Percentiles rank a stretch among this genome's conserved stretches.
These are phyloP conservation scores for Lucifuga dentata DNA, from an alignment of 2,113 vertebrate genomes.

Conservation along the genomic window DNA sequence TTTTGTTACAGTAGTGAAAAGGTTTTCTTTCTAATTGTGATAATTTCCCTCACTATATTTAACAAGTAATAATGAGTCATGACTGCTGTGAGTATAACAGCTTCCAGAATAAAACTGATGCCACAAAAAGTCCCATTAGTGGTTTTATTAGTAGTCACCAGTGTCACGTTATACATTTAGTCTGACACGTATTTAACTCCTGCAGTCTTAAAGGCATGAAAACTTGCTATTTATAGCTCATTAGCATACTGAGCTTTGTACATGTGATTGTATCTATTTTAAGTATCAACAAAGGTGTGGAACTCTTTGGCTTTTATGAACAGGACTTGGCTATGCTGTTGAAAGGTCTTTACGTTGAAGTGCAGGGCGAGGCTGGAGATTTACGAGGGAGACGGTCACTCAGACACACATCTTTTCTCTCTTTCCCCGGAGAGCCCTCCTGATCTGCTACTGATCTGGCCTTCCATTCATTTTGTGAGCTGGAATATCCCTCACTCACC, in stretches of 20 bases:
- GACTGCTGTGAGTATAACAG: too few relatives aligned
- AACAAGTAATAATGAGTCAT: too few relatives aligned
- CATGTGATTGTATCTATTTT: background rate
- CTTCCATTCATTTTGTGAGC: slow-evolving; percentile 2
- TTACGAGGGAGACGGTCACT: background rate
- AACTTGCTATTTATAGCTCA: background rate
- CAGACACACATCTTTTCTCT: background rate
- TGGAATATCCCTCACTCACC: background rate
- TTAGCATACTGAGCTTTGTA: slow-evolving; percentile 6
- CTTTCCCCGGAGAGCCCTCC: background rate
- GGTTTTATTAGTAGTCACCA: too few relatives aligned
- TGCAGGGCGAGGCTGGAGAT: background rate
- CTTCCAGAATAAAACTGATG: too few relatives aligned
- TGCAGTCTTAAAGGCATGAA: too few relatives aligned
- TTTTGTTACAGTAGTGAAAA: too few relatives aligned
- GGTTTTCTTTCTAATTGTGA: too few relatives aligned
- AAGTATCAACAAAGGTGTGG: slow-evolving; percentile 36
- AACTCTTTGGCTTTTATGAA: slow-evolving; percentile 17
- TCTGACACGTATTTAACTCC: too few relatives aligned
- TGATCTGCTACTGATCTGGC: slow-evolving; percentile 1
- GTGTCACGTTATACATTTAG: too few relatives aligned
- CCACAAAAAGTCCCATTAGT: too few relatives aligned
- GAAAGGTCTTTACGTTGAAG: slow-evolving; percentile 12
- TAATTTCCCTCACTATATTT: too few relatives aligned
- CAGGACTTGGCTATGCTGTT: background rate